Percentiles rank a stretch among this genome's conserved stretches.
Conservation (phyloP, 2,888 invertebrate genomes). For the Anthophora plumipes region DNA sequence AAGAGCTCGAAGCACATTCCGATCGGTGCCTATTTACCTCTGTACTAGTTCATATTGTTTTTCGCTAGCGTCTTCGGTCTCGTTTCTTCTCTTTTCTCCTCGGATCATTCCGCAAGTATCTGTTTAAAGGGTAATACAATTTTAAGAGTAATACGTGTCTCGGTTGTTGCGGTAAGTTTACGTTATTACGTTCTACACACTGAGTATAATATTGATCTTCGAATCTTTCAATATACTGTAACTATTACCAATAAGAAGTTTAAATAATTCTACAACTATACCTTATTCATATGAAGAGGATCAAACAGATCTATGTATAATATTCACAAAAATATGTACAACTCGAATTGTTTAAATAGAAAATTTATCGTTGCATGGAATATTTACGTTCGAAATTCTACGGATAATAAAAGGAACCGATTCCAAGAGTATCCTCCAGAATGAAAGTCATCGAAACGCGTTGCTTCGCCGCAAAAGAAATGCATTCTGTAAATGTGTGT, state of each 20-base stretch:
- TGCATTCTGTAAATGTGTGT: conserved; percentile 1
- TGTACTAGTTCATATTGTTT: not conserved
- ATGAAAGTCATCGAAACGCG: not conserved
- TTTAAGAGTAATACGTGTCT: not conserved
- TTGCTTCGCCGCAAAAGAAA: not conserved
- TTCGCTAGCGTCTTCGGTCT: not conserved
- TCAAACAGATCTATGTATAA: no score
- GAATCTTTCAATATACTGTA: not conserved
- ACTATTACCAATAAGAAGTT: not conserved
- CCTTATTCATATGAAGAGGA: no score
- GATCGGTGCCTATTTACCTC: not conserved
- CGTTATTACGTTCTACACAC: not conserved
- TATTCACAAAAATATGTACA: no score
- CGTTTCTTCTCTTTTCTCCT: not conserved
- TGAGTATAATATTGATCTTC: not conserved
- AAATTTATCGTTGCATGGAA: not conserved
- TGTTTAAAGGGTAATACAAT: not conserved
- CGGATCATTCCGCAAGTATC: not conserved
- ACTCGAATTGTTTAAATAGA: no score
- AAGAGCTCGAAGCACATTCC: not conserved
- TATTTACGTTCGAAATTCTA: not conserved
- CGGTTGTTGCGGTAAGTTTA: not conserved
- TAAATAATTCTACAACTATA: not conserved
- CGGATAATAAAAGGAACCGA: not conserved
- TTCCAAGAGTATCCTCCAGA: not conserved